Evolutionary conservation across 2,797 vertebrate genomes (phyloP).

Genomic region (Florisuga fusca): DNA sequence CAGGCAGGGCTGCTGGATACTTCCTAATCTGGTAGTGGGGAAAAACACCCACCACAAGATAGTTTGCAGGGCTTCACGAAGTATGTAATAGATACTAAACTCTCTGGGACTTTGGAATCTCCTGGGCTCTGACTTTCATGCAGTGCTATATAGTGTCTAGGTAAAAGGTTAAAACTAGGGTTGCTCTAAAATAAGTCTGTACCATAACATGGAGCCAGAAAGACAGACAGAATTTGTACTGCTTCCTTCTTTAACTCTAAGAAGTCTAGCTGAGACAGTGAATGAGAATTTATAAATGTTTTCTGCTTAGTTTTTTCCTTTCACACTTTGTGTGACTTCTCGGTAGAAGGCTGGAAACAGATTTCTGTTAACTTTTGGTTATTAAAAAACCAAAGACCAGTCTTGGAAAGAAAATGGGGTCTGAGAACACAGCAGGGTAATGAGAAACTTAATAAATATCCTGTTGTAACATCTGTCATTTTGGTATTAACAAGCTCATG

Average conservation of each 20-base stretch:
- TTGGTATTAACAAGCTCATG: slow-evolving; percentile 36
- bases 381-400: slow-evolving; percentile 53
- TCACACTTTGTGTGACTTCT: background rate
- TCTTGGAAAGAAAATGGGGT: slow-evolving; percentile 10
- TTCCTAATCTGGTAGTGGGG: background rate
- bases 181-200: background rate
- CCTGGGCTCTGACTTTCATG: background rate
- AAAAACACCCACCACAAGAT: fast-evolving
- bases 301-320: background rate
- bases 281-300: slow-evolving; percentile 5
- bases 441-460: slow-evolving; percentile 50
- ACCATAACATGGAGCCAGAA: background rate
- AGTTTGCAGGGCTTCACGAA: background rate
- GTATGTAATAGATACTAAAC: background rate
- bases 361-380: slow-evolving; percentile 34
- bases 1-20: background rate
- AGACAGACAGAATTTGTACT: background rate
- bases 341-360: slow-evolving; percentile 22
- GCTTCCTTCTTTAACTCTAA: background rate
- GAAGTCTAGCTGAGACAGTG: background rate
- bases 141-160: background rate
- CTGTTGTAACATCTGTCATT: slow-evolving; percentile 48
- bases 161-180: background rate
- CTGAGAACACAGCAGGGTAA: slow-evolving; percentile 21
- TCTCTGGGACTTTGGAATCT: slow-evolving; percentile 5